A percentile compares a stretch with the other conserved stretches of the same genome.
These are phyloP conservation scores for Trichonephila clavipes DNA, from an alignment of 1,140 invertebrate species.

Conservation along the genomic window DNA sequence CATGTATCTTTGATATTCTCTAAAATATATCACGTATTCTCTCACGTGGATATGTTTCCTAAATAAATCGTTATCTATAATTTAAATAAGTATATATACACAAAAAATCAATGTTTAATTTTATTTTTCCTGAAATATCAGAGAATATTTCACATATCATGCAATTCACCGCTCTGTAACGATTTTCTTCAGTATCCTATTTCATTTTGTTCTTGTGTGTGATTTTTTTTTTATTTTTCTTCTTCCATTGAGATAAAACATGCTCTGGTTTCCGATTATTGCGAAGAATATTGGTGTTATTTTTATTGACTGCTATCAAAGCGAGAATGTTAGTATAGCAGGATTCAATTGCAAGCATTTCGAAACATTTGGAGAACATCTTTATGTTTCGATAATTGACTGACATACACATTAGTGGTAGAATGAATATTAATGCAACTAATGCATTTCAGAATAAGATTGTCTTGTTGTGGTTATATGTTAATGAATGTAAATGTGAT, in stretches of 20 bases:
- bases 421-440: not conserved
- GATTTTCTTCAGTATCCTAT: not conserved
- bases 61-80: too few species aligned
- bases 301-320: not conserved
- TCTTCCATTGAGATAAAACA: not conserved
- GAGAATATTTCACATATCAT: not conserved
- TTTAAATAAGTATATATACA: too few species aligned
- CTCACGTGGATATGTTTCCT: too few species aligned
- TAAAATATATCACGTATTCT: too few species aligned
- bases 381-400: not conserved
- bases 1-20: too few species aligned
- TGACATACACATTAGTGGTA: not conserved
- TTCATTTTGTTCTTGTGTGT: constrained; percentile 10
- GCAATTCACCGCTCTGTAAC: constrained; percentile 6
- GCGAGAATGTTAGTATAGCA: not conserved
- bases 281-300: not conserved
- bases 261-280: not conserved
- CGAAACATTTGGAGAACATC: not conserved
- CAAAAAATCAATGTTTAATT: too few species aligned
- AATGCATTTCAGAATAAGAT: not conserved
- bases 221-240: constrained; percentile 30
- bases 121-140: not conserved
- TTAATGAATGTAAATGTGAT: too few species aligned
- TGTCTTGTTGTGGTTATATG: not conserved
- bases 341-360: not conserved